These are phyloP conservation scores for Ctenopoma multispine DNA, from an alignment of 2,797 vertebrate genomes.

Conservation along the genomic window DNA sequence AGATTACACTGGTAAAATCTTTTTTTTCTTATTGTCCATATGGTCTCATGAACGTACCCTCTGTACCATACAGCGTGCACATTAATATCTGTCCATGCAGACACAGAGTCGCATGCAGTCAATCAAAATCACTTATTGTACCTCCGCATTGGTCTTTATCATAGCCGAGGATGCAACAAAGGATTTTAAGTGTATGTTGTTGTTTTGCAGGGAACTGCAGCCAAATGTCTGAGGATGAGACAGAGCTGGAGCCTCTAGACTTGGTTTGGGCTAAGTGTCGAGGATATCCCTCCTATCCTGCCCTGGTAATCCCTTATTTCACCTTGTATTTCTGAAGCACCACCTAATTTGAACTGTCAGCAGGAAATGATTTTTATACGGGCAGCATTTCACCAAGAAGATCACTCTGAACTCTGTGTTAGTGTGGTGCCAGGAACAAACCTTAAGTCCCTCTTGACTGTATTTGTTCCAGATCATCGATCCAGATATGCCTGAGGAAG, in stretches of 20 bases:
- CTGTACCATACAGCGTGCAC: neutral
- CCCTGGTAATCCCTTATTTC: conserved; percentile 87
- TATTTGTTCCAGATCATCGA: conserved; percentile 90
- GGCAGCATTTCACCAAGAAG: neutral
- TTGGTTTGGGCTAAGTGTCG: conserved; percentile 99
- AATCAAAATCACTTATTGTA: neutral
- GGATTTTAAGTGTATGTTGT: neutral
- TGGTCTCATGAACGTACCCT: neutral
- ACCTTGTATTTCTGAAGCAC: neutral
- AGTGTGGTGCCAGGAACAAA: neutral
- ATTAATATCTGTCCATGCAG: neutral
- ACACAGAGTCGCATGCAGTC: neutral
- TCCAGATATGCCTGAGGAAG: conserved; percentile 96
- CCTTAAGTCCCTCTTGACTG: neutral
- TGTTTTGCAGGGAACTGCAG: conserved; percentile 84
- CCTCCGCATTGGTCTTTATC: neutral
- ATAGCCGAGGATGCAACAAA: neutral
- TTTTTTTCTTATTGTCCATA: neutral
- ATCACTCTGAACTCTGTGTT: neutral
- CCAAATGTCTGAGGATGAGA: conserved; percentile 86
- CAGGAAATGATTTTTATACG: neutral
- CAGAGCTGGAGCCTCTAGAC: conserved; percentile 93
- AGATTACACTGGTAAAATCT: conserved; percentile 82
- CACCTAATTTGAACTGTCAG: neutral
- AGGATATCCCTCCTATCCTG: conserved; percentile 98